Evolutionary conservation across 64 coral and sea anemone species (phyloP).

Genomic region (Hydrozoanthus tunicans): DNA sequence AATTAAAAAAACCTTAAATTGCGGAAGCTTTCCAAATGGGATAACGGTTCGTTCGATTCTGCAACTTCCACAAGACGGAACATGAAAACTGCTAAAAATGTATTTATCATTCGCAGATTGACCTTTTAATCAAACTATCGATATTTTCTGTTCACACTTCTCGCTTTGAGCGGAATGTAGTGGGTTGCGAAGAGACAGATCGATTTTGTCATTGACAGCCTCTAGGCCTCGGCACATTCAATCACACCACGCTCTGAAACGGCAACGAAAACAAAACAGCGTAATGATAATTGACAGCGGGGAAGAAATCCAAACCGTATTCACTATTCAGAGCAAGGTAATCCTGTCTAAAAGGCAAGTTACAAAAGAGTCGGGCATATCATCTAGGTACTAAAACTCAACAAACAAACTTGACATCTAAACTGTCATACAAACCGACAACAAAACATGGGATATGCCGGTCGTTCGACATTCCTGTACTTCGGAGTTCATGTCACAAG

Average conservation of each 20-base stretch:
- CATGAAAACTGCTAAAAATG: not conserved
- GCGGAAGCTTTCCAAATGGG: not conserved
- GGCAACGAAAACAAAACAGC: not conserved
- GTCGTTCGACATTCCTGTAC: not conserved
- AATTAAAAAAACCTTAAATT: not conserved
- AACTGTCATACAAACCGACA: not conserved
- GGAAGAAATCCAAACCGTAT: no score
- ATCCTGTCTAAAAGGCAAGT: not conserved
- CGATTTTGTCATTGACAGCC: not conserved
- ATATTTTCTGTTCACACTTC: not conserved
- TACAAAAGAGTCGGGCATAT: not conserved
- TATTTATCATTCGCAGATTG: conserved; percentile 2
- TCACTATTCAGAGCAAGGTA: not conserved
- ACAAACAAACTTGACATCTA: not conserved
- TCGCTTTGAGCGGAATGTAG: not conserved
- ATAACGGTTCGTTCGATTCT: no score
- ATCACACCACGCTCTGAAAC: not conserved
- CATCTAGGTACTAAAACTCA: not conserved
- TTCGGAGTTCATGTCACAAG: no score
- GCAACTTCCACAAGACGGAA: not conserved
- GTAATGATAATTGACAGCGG: conserved; percentile 7
- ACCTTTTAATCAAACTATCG: not conserved
- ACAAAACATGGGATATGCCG: not conserved
- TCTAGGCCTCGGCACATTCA: not conserved
- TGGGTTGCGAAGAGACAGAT: not conserved